phyloP scores from a whole-genome alignment of 2,888 invertebrate genomes.

The Disparrhopalites patrizii region DNA sequence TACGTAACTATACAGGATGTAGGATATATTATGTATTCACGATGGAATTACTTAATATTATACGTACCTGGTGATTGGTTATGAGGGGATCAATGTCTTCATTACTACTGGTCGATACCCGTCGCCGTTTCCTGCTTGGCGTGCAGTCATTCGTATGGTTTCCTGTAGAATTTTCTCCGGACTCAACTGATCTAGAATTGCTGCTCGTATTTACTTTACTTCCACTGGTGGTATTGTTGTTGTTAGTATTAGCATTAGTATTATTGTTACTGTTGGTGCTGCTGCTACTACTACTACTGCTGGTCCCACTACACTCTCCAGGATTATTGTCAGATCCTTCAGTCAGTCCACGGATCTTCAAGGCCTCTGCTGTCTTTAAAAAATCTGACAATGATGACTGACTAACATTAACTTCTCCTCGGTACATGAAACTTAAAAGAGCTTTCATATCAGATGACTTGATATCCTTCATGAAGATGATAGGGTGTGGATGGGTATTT shows the following conservation, averaged over 20 bases:
- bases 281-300: background rate
- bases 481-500: conserved; percentile 81
- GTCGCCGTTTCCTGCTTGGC: conserved; percentile 39
- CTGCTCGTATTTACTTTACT: conserved; percentile 15
- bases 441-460: conserved; percentile 78
- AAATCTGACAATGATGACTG: conserved; percentile 88
- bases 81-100: conserved; percentile 42
- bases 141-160: conserved; percentile 20
- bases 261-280: background rate
- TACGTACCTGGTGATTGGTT: conserved; percentile 41
- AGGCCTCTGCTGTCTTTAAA: conserved; percentile 77
- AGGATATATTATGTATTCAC: too few species aligned
- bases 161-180: conserved; percentile 19
- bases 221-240: background rate
- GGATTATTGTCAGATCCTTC: conserved; percentile 54
- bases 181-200: conserved; percentile 23
- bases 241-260: background rate
- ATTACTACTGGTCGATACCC: conserved; percentile 46
- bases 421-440: conserved; percentile 88
- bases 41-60: too few species aligned
- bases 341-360: conserved; percentile 80
- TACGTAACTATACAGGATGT: too few species aligned
- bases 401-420: conserved; percentile 76
- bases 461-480: conserved; percentile 89
- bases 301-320: conserved; percentile 16